These are phyloP conservation scores for Calliphora vicina DNA, from an alignment of 1,140 invertebrate genomes.

Conservation along the genomic window DNA sequence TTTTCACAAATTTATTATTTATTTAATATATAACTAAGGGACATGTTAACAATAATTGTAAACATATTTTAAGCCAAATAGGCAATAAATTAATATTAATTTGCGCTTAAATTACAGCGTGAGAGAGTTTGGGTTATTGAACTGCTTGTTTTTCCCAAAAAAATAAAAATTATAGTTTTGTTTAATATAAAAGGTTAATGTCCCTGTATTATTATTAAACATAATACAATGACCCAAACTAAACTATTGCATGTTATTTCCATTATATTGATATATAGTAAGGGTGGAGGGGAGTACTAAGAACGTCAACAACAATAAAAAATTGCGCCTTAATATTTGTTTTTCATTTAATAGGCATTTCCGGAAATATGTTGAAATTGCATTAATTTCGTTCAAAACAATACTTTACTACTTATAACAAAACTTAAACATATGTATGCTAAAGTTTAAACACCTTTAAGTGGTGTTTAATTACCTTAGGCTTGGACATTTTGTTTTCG, in stretches of 20 bases:
- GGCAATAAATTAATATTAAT: background rate
- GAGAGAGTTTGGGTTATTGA: conserved; percentile 15
- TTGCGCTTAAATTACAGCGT: conserved; percentile 8
- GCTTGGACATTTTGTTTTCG: background rate
- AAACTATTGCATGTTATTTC: too few species aligned
- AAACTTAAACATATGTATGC: background rate
- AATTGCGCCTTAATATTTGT: background rate
- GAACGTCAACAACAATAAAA: background rate
- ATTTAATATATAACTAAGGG: background rate
- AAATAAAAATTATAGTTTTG: background rate
- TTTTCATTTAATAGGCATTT: background rate
- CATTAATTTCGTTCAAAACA: background rate
- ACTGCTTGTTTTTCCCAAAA: background rate
- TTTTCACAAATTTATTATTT: too few species aligned
- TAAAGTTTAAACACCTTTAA: conserved; percentile 1
- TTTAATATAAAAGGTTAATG: background rate
- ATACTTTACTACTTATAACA: too few species aligned
- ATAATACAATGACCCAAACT: background rate
- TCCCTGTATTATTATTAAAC: background rate
- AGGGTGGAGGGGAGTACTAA: background rate
- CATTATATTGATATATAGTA: too few species aligned
- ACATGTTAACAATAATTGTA: background rate
- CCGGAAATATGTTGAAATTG: conserved; percentile 11
- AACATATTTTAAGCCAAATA: background rate
- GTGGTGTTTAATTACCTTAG: background rate